Conservation (phyloP, 2,113 vertebrate species). For the Catharus fuscescens region DNA sequence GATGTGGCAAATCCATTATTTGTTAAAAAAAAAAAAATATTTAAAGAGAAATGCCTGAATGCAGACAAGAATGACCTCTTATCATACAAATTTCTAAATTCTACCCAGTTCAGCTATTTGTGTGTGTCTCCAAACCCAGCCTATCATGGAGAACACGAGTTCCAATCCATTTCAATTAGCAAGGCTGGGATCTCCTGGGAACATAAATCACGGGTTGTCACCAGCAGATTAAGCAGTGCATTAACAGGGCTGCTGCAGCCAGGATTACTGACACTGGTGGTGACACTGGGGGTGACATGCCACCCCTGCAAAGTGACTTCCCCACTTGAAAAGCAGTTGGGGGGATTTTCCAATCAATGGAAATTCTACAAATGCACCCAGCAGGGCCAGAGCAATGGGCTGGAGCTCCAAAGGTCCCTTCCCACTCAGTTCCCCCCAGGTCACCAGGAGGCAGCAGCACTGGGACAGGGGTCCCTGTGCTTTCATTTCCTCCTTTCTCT, state of each 20-base stretch:
- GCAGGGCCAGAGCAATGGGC: not conserved
- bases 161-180: slow-evolving; percentile 11
- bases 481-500: not conserved
- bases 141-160: not conserved
- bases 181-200: not conserved
- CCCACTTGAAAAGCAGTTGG: accelerated
- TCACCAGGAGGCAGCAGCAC: not conserved
- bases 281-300: not conserved
- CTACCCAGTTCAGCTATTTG: accelerated
- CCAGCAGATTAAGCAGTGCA: not conserved
- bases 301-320: not conserved
- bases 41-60: accelerated
- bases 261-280: not conserved
- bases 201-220: not conserved
- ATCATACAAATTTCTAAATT: accelerated
- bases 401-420: not conserved
- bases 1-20: not conserved
- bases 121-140: not conserved
- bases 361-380: not conserved
- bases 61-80: not conserved
- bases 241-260: not conserved
- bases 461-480: accelerated
- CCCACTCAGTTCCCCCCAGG: not conserved
- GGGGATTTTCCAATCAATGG: not conserved
- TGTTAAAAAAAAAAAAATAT: not conserved